Conservation (phyloP, 2,797 vertebrate species). For the Fringilla coelebs region DNA sequence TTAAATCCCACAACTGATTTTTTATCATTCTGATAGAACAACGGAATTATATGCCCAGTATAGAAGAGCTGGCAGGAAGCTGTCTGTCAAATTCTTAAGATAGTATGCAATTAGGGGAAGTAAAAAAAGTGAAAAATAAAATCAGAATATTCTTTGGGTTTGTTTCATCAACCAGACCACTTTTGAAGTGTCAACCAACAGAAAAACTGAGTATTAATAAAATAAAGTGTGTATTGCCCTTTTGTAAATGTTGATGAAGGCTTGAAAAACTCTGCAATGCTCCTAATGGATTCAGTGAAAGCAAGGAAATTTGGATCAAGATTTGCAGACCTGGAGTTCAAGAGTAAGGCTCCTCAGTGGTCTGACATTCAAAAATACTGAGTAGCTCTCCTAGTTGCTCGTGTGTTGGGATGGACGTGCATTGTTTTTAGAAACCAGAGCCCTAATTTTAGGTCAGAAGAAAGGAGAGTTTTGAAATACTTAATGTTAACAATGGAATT, state of each 20-base stretch:
- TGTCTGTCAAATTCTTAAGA: slow-evolving; percentile 28
- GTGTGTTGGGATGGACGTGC: rapidly evolving
- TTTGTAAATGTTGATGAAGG: neutral
- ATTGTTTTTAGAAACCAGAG: neutral
- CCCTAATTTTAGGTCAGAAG: rapidly evolving
- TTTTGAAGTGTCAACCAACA: neutral
- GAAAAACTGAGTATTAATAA: neutral
- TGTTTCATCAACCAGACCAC: neutral
- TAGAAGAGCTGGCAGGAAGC: slow-evolving; percentile 34
- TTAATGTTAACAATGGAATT: neutral
- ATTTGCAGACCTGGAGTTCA: neutral
- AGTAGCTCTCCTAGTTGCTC: neutral
- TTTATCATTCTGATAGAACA: slow-evolving; percentile 62
- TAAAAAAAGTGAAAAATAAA: neutral
- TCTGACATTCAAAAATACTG: neutral
- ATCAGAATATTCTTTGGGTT: neutral
- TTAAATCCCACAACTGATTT: slow-evolving; percentile 53
- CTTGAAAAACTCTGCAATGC: neutral
- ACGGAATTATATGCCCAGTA: neutral
- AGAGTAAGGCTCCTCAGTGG: neutral
- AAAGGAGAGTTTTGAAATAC: neutral
- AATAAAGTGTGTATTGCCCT: neutral
- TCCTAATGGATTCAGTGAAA: neutral
- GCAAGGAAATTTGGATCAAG: neutral
- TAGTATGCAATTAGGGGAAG: neutral